Evolutionary conservation across 2,797 vertebrate species (phyloP), one percentile per base, ranked within the genome.

Genomic region (Bovichtus variegatus): DNA sequence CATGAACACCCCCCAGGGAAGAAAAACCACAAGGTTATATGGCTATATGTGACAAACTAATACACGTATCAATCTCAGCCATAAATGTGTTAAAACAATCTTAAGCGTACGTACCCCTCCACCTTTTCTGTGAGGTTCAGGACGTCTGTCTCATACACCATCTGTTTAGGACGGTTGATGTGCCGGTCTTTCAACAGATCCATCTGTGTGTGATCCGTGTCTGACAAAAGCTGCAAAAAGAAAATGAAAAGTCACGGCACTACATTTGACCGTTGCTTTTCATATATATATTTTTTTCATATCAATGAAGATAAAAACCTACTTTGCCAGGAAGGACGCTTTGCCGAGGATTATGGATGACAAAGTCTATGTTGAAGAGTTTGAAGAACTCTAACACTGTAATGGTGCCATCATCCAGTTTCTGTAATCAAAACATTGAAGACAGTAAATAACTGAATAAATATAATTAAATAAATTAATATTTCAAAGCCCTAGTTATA

Each of bases 271-370:
- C 11, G 2, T 21, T n/a, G 15, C 13, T 50, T 50, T 46, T 38
- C 0, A 8, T 8, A 9, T 1, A 55, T 46, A 47, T 36, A 23
- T n/a, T 0, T 47, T 40, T 69, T 3, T 18, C 6, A 67, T 11
- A 25, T 10, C 2, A 43, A 43, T 12, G 3, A 54, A 71, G 31
- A 19, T 47, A 0, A 51, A 76, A 51, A 76, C 87, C 1, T 94
- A 99, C 98, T 66, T 79, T 96, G 67, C 89, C 93, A 83, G 97
- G 96, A 59, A 97, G 87, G 11, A 96, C 90, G 76, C 98, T 99
- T 62, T 96, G 96, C n/a, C 97, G 93, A 54, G 97, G 96, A 82
- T 96, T 97, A 82, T 98, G 97, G 86, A 98, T 97, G 31, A 96
- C 93, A 82, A 97, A 91, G 12, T 97, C 96, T 34, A 98, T 96